These are phyloP conservation scores for Drosophila mettleri DNA, from an alignment of 2,888 invertebrate genomes.

Conservation along the genomic window DNA sequence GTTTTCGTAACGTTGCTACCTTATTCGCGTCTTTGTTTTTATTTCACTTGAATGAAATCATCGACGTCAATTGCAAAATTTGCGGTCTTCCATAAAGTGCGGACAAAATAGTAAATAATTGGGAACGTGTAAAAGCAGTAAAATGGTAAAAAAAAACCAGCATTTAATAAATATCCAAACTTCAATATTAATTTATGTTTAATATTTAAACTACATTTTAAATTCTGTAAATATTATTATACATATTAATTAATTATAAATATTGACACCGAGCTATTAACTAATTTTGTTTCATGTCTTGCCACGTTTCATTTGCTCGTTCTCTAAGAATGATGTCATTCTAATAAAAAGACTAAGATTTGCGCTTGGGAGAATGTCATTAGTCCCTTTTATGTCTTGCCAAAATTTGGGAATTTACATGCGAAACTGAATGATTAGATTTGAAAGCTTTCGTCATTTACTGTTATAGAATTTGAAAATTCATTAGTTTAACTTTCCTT, in stretches of 20 bases:
- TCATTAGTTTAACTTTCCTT: not conserved
- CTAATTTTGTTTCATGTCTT: not conserved
- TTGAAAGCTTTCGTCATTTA: not conserved
- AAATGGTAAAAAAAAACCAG: not conserved
- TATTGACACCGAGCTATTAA: not conserved
- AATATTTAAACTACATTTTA: not conserved
- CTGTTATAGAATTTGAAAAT: not conserved
- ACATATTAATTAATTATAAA: not conserved
- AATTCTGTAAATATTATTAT: too few relatives aligned
- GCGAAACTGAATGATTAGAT: not conserved
- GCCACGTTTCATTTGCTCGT: not conserved
- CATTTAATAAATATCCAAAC: not conserved
- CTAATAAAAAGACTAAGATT: not conserved
- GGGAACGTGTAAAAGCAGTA: not conserved
- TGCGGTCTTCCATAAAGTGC: constrained; percentile 27
- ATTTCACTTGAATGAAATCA: constrained; percentile 2
- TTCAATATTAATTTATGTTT: not conserved
- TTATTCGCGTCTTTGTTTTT: constrained; percentile 23
- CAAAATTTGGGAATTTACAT: not conserved
- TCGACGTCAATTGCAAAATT: constrained; percentile 37
- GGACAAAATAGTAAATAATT: constrained; percentile 4
- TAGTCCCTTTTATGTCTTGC: not conserved
- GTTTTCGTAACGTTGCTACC: not conserved
- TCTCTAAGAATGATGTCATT: not conserved
- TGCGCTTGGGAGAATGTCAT: not conserved